Evolutionary conservation across 2,888 invertebrate genomes (phyloP).

Genomic region (Liodrosophila aerea): DNA sequence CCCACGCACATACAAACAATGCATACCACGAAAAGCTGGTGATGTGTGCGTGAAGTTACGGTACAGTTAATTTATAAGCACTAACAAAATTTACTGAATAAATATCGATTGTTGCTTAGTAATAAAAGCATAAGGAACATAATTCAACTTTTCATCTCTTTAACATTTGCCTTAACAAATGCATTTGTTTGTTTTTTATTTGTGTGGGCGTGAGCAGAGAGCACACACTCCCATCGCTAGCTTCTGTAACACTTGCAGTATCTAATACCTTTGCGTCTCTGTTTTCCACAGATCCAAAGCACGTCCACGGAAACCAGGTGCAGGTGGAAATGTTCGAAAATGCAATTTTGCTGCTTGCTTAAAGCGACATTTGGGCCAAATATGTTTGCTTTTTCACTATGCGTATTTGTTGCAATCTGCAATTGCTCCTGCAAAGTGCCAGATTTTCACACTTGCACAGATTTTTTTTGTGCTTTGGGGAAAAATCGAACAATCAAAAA

Average conservation of each 20-base stretch:
- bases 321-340: conserved; percentile 81
- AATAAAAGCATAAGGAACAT: too few species aligned
- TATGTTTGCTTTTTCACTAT: conserved; percentile 9
- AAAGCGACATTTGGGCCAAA: conserved; percentile 65
- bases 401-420: conserved; percentile 35
- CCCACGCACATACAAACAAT: conserved; percentile 25
- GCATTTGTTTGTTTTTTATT: neutral
- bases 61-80: neutral
- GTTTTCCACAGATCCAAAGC: conserved; percentile 82
- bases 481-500: conserved; percentile 49
- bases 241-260: conserved; percentile 12
- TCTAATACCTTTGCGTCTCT: conserved; percentile 82
- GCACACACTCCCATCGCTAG: conserved; percentile 46
- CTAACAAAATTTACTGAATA: too few species aligned
- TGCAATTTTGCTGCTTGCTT: conserved; percentile 79
- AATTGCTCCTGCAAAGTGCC: conserved; percentile 28
- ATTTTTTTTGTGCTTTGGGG: conserved; percentile 30
- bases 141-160: too few species aligned
- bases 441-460: conserved; percentile 37
- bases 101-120: too few species aligned
- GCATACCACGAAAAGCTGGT: conserved; percentile 6
- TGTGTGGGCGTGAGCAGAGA: conserved; percentile 18
- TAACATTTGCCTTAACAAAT: too few species aligned
- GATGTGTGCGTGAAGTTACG: conserved; percentile 14
- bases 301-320: conserved; percentile 81